Evolutionary conservation across 2,888 invertebrate genomes (phyloP), one percentile per base, ranked within the genome.

Genomic region (Elysia crispata): DNA sequence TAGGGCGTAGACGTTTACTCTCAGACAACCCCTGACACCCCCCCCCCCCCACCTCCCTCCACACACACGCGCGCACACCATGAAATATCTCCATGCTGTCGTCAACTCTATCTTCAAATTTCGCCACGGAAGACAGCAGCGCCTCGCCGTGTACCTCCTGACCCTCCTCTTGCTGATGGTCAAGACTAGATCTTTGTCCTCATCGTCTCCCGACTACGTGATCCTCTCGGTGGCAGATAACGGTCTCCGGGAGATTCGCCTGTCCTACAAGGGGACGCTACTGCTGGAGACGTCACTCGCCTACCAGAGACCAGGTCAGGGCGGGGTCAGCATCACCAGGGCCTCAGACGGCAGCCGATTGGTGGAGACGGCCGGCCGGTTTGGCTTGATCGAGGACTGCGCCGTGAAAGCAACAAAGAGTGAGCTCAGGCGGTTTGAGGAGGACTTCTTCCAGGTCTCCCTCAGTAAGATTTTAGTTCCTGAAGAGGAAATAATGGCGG

Each of bases 341-440:
- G 70, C 70, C n/a, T 8, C 87, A 8, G 86, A 89, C 79, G 87
- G 89, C 23, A 83, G 73, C 18, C 81, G 84, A 49, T 54, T 89
- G 20, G 83, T 88, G 20, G 87, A 88, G 76, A 81, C 84, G 18
- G 86, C 88, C 0, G 82, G 81, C 49, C 86, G 89, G 60, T 84
- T 85, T n/a, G 86, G 85, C 25, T 33, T 75, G 0, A 70, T 88
- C 8, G 85, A 85, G 64, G 87, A 88, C 77, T 89, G 89, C 81
- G 85, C 86, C 50, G 85, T 81, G 80, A 83, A 86, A 0, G 70
- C 82, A 31, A 82, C 87, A 31, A 60, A 81, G 6, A 75, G 78
- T 8, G 81, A 85, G 41, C 84, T 89, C 81, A 30, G 81, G 31
- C 77, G 80, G 62, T 87, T 88, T 77, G 77, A 86, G 15, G 77